Percentiles rank a stretch among this genome's conserved stretches.
Conservation (phyloP, 2,888 invertebrate species). For the Cylindroiulus punctatus region DNA sequence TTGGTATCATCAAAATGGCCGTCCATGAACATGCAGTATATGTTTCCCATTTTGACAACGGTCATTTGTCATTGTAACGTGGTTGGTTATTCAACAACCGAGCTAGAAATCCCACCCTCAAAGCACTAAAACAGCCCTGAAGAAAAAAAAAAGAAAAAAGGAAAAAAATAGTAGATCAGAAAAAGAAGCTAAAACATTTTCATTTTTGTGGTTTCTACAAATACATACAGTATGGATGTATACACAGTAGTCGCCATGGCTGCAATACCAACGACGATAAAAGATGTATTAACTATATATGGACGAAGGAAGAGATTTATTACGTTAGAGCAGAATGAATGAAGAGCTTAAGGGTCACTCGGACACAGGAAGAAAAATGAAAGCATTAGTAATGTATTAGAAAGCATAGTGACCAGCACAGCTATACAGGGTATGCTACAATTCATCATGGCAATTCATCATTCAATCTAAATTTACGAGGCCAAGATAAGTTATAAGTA, state of each 20-base stretch:
- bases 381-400: neutral
- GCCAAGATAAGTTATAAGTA: too few relatives aligned
- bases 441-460: too few relatives aligned
- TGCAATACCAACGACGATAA: neutral
- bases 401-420: neutral
- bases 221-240: conserved; percentile 9
- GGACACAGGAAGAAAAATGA: neutral
- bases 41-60: conserved; percentile 28
- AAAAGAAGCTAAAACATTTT: conserved; percentile 16
- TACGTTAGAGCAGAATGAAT: conserved; percentile 17
- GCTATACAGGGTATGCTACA: neutral
- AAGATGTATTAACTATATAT: conserved; percentile 37
- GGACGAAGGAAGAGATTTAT: conserved; percentile 33
- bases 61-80: conserved; percentile 15
- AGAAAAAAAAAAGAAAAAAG: too few relatives aligned
- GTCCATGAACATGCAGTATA: neutral
- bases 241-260: neutral
- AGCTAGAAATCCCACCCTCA: neutral
- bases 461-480: too few relatives aligned
- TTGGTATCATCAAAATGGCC: neutral
- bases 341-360: conserved; percentile 25
- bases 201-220: conserved; percentile 13
- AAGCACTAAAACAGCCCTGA: neutral
- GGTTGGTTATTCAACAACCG: neutral
- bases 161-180: neutral